Evolutionary conservation across 2,888 invertebrate genomes (phyloP).

Genomic region (Meta bourneti): DNA sequence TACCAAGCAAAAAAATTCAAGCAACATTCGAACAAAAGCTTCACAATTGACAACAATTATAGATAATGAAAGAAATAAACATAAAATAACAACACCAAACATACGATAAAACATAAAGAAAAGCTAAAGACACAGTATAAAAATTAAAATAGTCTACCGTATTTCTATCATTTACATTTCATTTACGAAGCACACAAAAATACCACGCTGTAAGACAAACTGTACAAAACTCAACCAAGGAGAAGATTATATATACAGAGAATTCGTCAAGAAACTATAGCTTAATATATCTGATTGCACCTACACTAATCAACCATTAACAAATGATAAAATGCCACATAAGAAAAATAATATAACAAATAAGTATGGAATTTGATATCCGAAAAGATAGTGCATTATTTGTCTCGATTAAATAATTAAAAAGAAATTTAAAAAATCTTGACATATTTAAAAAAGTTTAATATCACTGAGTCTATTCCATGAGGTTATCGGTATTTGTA

Average conservation of each 20-base stretch:
- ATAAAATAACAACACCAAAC: slow-evolving; percentile 48
- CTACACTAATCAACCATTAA: slow-evolving; percentile 34
- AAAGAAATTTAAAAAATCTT: no score
- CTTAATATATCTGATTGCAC: slow-evolving; percentile 54
- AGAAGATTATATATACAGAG: slow-evolving; percentile 56
- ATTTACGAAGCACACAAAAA: slow-evolving; percentile 45
- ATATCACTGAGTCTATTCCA: no score
- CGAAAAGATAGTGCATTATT: no score
- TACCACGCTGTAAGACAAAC: slow-evolving; percentile 58
- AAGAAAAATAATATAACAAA: slow-evolving; percentile 32
- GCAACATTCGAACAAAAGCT: slow-evolving; percentile 39
- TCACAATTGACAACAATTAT: slow-evolving; percentile 46
- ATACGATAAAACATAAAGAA: slow-evolving; percentile 55
- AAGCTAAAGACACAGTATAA: slow-evolving; percentile 64
- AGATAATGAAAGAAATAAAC: slow-evolving; percentile 56
- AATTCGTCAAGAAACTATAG: slow-evolving; percentile 21
- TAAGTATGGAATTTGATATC: neutral
- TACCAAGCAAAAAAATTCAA: slow-evolving; percentile 8
- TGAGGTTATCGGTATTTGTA: no score
- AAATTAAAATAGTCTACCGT: slow-evolving; percentile 53
- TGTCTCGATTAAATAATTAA: no score
- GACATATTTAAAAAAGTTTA: no score
- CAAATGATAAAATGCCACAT: slow-evolving; percentile 35
- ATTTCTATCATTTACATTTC: slow-evolving; percentile 53
- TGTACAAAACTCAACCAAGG: slow-evolving; percentile 65